Evolutionary conservation across 2,797 vertebrate genomes (phyloP).

Genomic region (Apogon hyalosoma): DNA sequence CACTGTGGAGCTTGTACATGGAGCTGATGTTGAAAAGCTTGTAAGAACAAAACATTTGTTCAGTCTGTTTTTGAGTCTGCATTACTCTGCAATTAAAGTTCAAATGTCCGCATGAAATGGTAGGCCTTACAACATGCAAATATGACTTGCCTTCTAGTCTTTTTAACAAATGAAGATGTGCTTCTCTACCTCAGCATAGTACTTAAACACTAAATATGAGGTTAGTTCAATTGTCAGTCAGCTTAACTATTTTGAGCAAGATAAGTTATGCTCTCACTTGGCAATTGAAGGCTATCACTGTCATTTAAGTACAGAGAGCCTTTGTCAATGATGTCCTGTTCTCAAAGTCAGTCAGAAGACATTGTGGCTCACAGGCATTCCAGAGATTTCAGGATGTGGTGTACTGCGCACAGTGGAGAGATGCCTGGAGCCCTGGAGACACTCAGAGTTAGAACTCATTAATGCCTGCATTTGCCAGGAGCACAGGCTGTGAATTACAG

Average conservation of each 20-base stretch:
- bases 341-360: constrained; percentile 67
- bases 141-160: constrained; percentile 5
- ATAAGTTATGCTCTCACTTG: constrained; percentile 37
- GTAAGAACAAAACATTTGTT: neutral
- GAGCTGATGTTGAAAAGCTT: constrained; percentile 4
- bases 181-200: neutral
- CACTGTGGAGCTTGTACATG: neutral
- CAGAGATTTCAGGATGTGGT: constrained; percentile 84
- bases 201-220: neutral
- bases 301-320: constrained; percentile 67
- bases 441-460: constrained; percentile 68
- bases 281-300: constrained; percentile 46
- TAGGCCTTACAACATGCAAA: neutral
- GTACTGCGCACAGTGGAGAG: constrained; percentile 61
- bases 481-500: constrained; percentile 70
- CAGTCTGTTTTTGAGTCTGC: neutral
- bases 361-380: constrained; percentile 75
- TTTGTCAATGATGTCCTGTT: constrained; percentile 74
- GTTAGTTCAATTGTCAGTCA: constrained; percentile 1
- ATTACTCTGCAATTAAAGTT: constrained; percentile 18
- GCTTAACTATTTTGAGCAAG: constrained; percentile 26
- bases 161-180: neutral
- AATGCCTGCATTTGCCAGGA: constrained; percentile 72
- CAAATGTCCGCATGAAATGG: constrained; percentile 5
- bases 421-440: constrained; percentile 61